Conservation (phyloP, 2,797 vertebrate species). For the Amblyopsis hoosieri region DNA sequence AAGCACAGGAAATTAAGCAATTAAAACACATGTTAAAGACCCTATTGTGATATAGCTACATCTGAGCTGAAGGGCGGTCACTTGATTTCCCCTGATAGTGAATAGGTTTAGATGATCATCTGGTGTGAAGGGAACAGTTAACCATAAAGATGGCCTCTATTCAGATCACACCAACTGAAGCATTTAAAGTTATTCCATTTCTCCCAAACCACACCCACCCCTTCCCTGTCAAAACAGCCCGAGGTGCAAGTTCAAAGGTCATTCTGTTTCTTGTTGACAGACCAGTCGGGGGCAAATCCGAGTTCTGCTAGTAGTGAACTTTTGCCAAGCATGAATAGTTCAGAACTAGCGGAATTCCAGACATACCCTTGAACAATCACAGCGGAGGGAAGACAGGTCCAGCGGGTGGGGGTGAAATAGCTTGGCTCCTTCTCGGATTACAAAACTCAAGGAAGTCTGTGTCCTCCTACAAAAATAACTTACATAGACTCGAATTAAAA, state of each 20-base stretch:
- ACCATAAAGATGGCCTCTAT: constrained; percentile 38
- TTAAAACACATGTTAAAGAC: too few species aligned
- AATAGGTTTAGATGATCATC: constrained; percentile 41
- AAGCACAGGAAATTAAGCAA: too few species aligned
- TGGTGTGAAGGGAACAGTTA: constrained; percentile 60
- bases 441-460: too few species aligned
- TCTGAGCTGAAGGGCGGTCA: too few species aligned
- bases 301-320: constrained; percentile 88
- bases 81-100: not conserved
- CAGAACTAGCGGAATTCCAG: constrained; percentile 86
- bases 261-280: constrained; percentile 36
- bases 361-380: constrained; percentile 69
- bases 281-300: constrained; percentile 72
- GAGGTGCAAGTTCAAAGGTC: constrained; percentile 5
- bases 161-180: constrained; percentile 57
- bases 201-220: not conserved
- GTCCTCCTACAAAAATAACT: too few species aligned
- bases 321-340: constrained; percentile 77
- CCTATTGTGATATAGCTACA: too few species aligned
- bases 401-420: not conserved
- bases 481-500: too few species aligned
- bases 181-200: constrained; percentile 8
- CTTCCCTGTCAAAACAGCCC: not conserved
- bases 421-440: not conserved
- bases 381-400: constrained; percentile 20